Percentiles rank a stretch among this genome's conserved stretches.
Evolutionary conservation across 2,888 invertebrate species (phyloP).

Genomic region (Sesia apiformis): DNA sequence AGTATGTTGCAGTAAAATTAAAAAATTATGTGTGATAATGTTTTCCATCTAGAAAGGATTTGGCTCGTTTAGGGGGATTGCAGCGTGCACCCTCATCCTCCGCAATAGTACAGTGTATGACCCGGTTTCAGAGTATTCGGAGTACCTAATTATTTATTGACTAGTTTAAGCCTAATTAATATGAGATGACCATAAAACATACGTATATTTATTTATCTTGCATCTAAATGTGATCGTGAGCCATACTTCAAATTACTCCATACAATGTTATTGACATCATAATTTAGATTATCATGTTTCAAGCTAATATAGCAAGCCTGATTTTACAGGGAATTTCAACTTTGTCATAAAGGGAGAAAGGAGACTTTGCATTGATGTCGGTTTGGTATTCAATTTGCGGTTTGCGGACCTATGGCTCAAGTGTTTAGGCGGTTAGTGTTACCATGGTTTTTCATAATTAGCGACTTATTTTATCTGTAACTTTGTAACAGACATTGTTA

Average conservation of each 20-base stretch:
- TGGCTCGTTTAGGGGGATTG: no score
- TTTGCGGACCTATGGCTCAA: slow-evolving; percentile 17
- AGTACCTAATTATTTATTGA: no score
- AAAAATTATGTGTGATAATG: no score
- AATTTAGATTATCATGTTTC: slow-evolving; percentile 40
- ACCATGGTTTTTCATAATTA: slow-evolving; percentile 15
- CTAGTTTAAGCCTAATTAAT: no score
- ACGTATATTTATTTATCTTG: background rate
- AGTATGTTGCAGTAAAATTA: no score
- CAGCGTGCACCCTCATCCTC: no score
- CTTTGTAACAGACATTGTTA: no score
- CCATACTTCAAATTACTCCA: background rate
- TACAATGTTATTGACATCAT: slow-evolving; percentile 34
- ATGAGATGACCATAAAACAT: no score
- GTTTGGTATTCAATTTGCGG: slow-evolving; percentile 10
- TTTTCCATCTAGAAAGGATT: no score
- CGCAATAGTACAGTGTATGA: no score
- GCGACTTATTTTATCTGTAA: no score
- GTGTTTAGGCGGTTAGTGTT: slow-evolving; percentile 22
- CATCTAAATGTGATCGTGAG: background rate
- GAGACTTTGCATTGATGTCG: slow-evolving; percentile 11
- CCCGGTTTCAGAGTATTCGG: no score
- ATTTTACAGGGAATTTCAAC: slow-evolving; percentile 8
- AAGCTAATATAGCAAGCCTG: slow-evolving; percentile 8
- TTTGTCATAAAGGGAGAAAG: slow-evolving; percentile 17